Evolutionary conservation across 2,797 vertebrate species (phyloP), one percentile per base, ranked within the genome.

Genomic region (Takifugu rubripes): DNA sequence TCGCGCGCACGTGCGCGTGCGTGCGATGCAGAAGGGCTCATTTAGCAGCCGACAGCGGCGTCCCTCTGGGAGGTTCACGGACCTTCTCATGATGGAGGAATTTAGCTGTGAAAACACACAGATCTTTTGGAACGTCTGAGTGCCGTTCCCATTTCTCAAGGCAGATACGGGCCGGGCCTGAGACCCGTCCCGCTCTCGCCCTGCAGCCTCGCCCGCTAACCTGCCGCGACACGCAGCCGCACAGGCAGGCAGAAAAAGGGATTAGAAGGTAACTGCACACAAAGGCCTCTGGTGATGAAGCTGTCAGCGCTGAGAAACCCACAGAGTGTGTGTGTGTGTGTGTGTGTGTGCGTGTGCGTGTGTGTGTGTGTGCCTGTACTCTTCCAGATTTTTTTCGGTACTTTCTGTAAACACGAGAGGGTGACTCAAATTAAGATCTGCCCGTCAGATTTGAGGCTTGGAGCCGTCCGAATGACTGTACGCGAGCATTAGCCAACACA

Each of bases 181-280:
- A 90, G 90, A 89, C 85, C 82, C 61, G 77, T 61, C 77, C 65
- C 64, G 31, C 36, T 42, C 71, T 66, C 57, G 17, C 66, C 84
- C 81, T 69, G 50, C 5, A 83, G 89, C 82, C 77, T 82, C 72
- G 72, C 76, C 79, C 77, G 44, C 84, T 60, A 67, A 84, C 89
- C 81, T 88, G 87, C 83, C 60, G 56, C 57, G 27, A 86, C 88
- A 84, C 12, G 84, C 63, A 45, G 52, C 61, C 36, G 3, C 36
- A 31, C 65, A 70, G 51, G 61, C 46, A 78, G 67, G 64, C 70
- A 77, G 72, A 75, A 82, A 74, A 65, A 54, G 65, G 67, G 74
- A 72, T 83, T 72, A 80, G 63, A 76, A 61, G n/a, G 42, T 24
- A 71, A 67, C 64, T 64, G 67, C 49, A 64, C 74, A 65, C 52